Conservation (phyloP, 2,113 vertebrate genomes). For the Psittacara wagleri region DNA sequence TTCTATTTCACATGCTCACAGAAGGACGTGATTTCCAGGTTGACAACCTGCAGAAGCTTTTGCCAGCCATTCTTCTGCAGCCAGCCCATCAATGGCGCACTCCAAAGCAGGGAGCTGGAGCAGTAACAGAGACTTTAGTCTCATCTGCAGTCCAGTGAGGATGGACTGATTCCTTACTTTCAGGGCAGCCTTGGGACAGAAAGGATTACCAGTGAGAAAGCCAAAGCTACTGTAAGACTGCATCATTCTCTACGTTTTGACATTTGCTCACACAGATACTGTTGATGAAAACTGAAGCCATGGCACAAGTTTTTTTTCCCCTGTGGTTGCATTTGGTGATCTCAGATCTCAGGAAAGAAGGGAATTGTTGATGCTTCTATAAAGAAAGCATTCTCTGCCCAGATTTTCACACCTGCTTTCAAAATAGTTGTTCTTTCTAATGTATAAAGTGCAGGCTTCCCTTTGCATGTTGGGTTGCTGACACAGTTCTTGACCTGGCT, state of each 20-base stretch:
- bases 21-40: not conserved
- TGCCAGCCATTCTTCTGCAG: not conserved
- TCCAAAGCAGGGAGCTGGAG: not conserved
- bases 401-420: not conserved
- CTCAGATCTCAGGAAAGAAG: not conserved
- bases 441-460: fast-evolving
- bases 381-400: not conserved
- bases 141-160: not conserved
- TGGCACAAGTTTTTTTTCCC: not conserved
- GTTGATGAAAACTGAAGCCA: not conserved
- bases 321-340: not conserved
- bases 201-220: not conserved
- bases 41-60: not conserved
- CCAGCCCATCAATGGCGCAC: not conserved
- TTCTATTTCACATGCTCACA: not conserved
- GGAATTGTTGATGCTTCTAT: not conserved
- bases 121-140: not conserved
- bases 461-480: not conserved
- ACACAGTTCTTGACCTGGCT: not conserved
- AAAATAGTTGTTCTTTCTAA: not conserved
- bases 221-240: not conserved
- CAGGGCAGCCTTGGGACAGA: not conserved
- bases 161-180: not conserved
- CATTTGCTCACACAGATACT: not conserved
- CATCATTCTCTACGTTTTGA: not conserved